Percentiles rank a stretch among this genome's conserved stretches.
Conservation (phyloP, 2,113 vertebrate genomes). For the Coturnix japonica region DNA sequence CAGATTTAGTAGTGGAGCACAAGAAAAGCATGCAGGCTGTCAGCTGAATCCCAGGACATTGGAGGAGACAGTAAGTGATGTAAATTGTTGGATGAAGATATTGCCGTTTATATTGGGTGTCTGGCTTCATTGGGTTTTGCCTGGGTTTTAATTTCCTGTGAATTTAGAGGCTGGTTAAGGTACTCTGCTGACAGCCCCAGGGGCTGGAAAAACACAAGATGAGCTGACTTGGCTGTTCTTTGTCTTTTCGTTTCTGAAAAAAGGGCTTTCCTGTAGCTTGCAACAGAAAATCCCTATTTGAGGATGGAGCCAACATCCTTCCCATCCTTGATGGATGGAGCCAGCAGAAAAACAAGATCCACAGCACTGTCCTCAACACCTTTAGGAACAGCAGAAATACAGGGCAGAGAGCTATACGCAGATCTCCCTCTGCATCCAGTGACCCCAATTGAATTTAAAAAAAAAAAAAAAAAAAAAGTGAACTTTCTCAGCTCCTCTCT, state of each 20-base stretch:
- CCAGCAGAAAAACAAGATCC: background rate
- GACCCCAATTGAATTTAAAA: background rate
- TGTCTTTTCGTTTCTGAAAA: background rate
- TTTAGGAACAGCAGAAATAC: background rate
- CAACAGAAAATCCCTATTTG: background rate
- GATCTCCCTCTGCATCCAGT: background rate
- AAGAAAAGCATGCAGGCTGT: background rate
- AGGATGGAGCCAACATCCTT: background rate
- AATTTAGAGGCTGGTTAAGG: background rate
- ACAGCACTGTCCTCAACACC: background rate
- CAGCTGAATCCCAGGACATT: background rate
- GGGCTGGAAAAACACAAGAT: background rate
- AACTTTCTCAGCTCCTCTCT: background rate
- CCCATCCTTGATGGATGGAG: background rate
- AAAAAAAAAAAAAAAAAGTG: background rate
- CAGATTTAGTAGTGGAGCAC: background rate
- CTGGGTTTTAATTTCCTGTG: constrained; percentile 19
- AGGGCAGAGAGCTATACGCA: background rate
- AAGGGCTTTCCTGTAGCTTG: accelerated
- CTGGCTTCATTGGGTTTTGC: background rate
- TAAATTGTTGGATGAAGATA: constrained; percentile 28
- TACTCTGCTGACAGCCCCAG: background rate
- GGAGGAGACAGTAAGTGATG: constrained; percentile 49
- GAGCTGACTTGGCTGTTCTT: background rate
- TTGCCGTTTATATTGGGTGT: background rate